Conservation (phyloP, 2,113 vertebrate genomes). For the Furnarius figulus region DNA sequence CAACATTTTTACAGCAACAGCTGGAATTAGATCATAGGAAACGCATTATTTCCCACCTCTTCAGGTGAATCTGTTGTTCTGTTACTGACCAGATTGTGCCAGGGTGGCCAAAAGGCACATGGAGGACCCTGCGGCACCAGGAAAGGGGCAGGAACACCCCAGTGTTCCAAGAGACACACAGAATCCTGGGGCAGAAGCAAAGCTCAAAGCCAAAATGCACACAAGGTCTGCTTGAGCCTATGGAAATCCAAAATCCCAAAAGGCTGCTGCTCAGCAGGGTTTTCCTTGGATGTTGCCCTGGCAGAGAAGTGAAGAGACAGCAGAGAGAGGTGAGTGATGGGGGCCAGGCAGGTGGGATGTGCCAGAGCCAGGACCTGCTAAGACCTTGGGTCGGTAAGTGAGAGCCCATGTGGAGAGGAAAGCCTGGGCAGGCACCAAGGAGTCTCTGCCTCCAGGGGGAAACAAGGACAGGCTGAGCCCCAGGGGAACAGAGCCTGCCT, state of each 20-base stretch:
- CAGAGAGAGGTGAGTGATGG: not conserved
- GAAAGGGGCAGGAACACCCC: not conserved
- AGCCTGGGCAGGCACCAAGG: not conserved
- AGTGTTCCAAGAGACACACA: not conserved
- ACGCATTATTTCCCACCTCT: not conserved
- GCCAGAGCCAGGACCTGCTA: not conserved
- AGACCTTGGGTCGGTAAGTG: not conserved
- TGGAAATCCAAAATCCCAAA: not conserved
- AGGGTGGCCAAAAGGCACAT: not conserved
- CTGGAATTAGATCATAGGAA: not conserved
- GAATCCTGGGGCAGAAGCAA: not conserved
- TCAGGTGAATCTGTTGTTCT: not conserved
- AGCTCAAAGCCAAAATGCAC: not conserved
- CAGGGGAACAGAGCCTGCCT: not conserved
- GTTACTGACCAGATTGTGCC: not conserved
- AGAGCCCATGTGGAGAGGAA: not conserved
- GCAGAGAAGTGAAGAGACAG: not conserved
- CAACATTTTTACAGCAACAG: not conserved
- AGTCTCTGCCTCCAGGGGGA: not conserved
- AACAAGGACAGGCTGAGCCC: not conserved
- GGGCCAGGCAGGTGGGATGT: not conserved
- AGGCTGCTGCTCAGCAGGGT: not conserved
- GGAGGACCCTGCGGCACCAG: not conserved
- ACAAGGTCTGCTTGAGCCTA: not conserved
- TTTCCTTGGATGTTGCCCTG: not conserved